Conservation (phyloP, 2,888 invertebrate genomes). For the Altica lythri region DNA sequence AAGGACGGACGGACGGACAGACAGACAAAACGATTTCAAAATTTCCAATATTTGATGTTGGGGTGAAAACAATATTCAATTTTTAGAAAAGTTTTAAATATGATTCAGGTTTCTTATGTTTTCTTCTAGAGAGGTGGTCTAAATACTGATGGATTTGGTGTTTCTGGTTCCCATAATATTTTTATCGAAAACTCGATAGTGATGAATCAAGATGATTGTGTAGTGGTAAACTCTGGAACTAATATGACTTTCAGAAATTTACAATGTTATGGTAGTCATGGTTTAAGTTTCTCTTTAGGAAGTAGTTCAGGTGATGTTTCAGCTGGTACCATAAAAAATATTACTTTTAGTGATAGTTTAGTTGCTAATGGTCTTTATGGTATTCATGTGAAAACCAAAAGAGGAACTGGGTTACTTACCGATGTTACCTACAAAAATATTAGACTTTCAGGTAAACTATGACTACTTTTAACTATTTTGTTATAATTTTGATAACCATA, state of each 20-base stretch:
- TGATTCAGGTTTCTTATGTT: no score
- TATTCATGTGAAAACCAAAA: slow-evolving; percentile 24
- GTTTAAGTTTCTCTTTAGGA: slow-evolving; percentile 25
- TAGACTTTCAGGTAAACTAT: slow-evolving; percentile 12
- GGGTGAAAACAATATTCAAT: no score
- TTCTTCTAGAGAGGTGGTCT: no score
- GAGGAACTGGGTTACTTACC: slow-evolving; percentile 15
- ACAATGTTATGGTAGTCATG: slow-evolving; percentile 22
- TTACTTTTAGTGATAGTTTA: slow-evolving; percentile 16
- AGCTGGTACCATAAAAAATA: slow-evolving; percentile 5
- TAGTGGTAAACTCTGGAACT: slow-evolving; percentile 13
- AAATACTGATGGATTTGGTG: slow-evolving; percentile 31
- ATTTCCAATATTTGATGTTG: no score
- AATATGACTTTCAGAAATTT: slow-evolving; percentile 16
- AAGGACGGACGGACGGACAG: no score
- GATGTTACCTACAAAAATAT: slow-evolving; percentile 22
- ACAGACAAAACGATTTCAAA: no score
- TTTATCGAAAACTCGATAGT: slow-evolving; percentile 20
- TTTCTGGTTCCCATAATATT: slow-evolving; percentile 15
- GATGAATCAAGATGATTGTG: slow-evolving; percentile 29
- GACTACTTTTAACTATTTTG: not conserved
- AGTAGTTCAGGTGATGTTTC: slow-evolving; percentile 2
- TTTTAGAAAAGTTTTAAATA: no score
- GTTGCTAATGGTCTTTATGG: slow-evolving; percentile 20
- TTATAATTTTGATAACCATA: not conserved